Evolutionary conservation across 2,888 invertebrate species (phyloP).

Genomic region (Dryomyza anilis): DNA sequence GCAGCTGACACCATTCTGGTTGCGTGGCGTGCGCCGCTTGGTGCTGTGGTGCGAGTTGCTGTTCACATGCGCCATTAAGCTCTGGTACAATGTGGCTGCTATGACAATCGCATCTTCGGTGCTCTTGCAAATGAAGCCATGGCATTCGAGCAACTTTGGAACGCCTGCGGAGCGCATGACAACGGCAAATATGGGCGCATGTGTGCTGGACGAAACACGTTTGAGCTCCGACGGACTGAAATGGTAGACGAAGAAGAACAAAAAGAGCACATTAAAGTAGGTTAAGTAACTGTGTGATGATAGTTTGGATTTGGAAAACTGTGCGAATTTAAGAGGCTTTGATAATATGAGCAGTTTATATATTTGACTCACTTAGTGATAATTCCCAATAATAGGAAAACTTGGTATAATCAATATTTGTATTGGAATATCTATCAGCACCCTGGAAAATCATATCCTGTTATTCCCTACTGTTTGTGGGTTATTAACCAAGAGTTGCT

Average conservation of each 20-base stretch:
- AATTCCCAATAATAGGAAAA: no score
- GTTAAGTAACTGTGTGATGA: no score
- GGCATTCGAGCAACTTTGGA: conserved; percentile 83
- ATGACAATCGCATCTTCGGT: conserved; percentile 91
- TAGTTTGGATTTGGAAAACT: no score
- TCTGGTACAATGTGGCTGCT: conserved; percentile 88
- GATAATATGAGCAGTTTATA: no score
- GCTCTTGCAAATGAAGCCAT: conserved; percentile 87
- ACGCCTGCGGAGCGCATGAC: conserved; percentile 81
- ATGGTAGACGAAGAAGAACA: background rate
- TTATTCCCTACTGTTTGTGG: no score
- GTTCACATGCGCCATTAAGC: conserved; percentile 81
- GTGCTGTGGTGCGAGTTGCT: conserved; percentile 60
- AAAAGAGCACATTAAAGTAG: no score
- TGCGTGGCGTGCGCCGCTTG: conserved; percentile 67
- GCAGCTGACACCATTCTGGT: conserved; percentile 76
- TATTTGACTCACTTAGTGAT: no score
- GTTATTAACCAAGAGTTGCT: no score
- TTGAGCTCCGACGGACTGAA: conserved; percentile 55
- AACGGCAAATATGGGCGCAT: conserved; percentile 87
- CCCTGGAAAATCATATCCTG: no score
- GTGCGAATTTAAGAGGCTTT: no score
- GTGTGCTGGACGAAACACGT: conserved; percentile 64
- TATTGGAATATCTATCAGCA: no score
- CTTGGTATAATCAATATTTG: no score